Percentiles rank a stretch among this genome's conserved stretches.
Conservation (phyloP, 2,113 vertebrate species). For the Hyperopisus bebe region DNA sequence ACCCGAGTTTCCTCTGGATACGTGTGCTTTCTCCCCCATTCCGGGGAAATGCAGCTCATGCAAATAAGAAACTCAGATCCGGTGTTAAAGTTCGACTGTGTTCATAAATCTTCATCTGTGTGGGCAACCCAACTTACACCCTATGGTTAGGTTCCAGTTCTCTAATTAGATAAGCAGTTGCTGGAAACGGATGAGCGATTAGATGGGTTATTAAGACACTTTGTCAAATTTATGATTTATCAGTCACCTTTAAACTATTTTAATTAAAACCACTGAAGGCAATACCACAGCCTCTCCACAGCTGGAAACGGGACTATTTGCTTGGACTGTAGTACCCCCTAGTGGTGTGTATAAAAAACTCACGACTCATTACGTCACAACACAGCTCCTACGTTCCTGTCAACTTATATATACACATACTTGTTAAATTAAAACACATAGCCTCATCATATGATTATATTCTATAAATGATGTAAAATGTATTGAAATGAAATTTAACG, state of each 20-base stretch:
- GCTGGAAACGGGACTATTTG: not conserved
- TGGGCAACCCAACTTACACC: not conserved
- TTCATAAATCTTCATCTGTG: not conserved
- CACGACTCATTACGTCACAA: not conserved
- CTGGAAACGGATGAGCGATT: not conserved
- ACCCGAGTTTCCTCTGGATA: not conserved
- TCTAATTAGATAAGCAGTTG: slow-evolving; percentile 1
- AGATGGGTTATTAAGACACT: not conserved
- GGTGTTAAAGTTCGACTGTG: not conserved
- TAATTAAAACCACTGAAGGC: not conserved
- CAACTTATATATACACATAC: not conserved
- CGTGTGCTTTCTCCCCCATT: not conserved
- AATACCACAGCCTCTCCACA: not conserved
- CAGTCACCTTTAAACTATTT: not conserved
- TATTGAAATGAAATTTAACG: not conserved
- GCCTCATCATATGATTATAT: not conserved
- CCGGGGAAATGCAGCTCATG: not conserved
- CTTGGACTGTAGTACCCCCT: not conserved
- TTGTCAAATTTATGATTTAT: not conserved
- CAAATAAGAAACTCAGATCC: not conserved
- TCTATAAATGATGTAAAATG: not conserved
- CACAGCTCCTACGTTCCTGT: not conserved
- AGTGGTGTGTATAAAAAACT: not conserved
- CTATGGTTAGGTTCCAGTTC: not conserved
- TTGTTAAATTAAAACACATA: not conserved